Evolutionary conservation across 2,113 vertebrate species (phyloP).

Genomic region (Cyanoramphus novaezelandiae): DNA sequence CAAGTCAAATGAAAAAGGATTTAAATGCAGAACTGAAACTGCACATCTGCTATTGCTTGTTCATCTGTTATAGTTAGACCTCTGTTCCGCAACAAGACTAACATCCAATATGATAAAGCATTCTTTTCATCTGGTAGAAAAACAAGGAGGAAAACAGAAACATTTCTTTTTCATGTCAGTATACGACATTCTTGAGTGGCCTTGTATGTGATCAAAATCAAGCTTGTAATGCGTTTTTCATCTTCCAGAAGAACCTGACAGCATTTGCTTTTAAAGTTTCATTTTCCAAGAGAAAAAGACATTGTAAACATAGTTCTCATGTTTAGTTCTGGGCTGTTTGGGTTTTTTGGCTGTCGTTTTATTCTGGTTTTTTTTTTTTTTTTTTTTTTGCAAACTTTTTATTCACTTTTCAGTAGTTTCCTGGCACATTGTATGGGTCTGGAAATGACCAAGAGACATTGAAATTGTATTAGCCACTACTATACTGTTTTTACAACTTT

Average conservation of each 20-base stretch:
- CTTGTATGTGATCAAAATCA: constrained; percentile 53
- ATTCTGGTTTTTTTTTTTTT: fast-evolving
- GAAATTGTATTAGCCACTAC: not conserved
- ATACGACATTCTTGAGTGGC: constrained; percentile 17
- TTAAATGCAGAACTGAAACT: not conserved
- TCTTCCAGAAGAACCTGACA: constrained; percentile 24
- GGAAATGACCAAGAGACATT: not conserved
- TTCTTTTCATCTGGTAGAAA: constrained; percentile 38
- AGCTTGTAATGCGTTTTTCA: constrained; percentile 16
- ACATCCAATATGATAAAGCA: constrained; percentile 3
- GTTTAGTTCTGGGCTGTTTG: not conserved
- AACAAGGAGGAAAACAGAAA: constrained; percentile 16
- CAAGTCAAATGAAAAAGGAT: not conserved
- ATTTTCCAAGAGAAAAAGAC: not conserved
- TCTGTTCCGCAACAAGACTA: not conserved
- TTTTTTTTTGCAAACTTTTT: not conserved
- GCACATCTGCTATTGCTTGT: not conserved
- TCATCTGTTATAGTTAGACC: not conserved
- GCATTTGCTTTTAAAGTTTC: constrained; percentile 4
- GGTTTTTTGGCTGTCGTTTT: not conserved
- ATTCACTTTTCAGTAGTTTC: not conserved
- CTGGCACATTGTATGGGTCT: not conserved
- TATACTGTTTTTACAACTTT: not conserved
- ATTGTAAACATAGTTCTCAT: not conserved
- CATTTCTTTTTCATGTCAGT: constrained; percentile 19